phyloP scores from a whole-genome alignment of 2,113 vertebrate species.

The Scalopus aquaticus region DNA sequence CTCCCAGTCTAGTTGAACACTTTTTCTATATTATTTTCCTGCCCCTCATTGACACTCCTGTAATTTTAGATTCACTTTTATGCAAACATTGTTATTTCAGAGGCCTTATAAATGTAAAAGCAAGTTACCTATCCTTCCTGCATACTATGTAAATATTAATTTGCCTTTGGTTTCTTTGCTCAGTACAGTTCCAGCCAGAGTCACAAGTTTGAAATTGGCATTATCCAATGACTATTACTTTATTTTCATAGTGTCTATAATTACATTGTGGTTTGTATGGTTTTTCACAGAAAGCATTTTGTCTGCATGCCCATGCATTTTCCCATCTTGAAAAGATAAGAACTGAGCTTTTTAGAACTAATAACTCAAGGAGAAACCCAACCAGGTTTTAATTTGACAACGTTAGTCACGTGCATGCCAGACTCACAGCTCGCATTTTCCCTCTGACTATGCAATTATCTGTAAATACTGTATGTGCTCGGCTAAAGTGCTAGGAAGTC shows the following conservation, averaged over 20 bases:
- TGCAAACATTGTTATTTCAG: background rate
- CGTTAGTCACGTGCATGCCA: constrained; percentile 53
- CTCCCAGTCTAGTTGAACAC: background rate
- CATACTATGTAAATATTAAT: background rate
- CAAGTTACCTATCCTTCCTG: background rate
- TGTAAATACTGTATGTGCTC: constrained; percentile 67
- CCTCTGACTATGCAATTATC: constrained; percentile 70
- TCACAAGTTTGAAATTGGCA: background rate
- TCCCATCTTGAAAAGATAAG: constrained; percentile 48
- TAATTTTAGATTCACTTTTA: constrained; percentile 8
- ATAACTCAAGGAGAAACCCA: constrained; percentile 78
- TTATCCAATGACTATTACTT: background rate
- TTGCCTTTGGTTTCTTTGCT: constrained; percentile 30
- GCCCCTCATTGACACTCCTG: background rate
- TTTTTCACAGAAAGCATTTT: constrained; percentile 42
- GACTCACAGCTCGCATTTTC: constrained; percentile 66
- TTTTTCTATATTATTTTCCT: background rate
- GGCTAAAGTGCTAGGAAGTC: constrained; percentile 72
- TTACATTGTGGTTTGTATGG: background rate
- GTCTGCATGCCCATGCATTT: constrained; percentile 26
- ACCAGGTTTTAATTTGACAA: constrained; percentile 78
- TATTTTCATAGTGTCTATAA: constrained; percentile 15
- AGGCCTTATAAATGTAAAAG: background rate
- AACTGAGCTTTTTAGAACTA: constrained; percentile 58
- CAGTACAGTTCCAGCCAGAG: background rate